Base-by-base conservation (phyloP, 2,113 vertebrate genomes). In the Melanerpes aurifrons region DNA sequence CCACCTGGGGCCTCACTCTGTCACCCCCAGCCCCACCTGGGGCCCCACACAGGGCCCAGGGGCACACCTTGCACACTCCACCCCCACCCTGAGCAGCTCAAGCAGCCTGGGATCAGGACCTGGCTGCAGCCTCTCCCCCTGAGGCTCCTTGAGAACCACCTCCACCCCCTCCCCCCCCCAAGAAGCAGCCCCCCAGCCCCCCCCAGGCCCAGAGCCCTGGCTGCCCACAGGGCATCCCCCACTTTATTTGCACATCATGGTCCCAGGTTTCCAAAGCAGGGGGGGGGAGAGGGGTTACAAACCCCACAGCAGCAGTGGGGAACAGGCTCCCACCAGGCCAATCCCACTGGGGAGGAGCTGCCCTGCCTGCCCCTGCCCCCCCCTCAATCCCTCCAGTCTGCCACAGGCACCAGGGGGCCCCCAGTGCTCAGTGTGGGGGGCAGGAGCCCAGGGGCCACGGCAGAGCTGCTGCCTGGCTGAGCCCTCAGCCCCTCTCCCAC, bases 261-360 rank as follows among this genome's bases (percentile, higher is more conserved):
- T 67, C 43, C 79, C 31, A 7, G 14, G 21, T 32, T 85, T 37
- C 63, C 66, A 77, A 43, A 6, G 9, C 35, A 16, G 48, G 37
- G 37, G 37, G 37, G 37, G 37, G 35, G 35, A n/a, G 35, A 35
- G 12, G 45, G 43, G 66, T 16, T 18, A 18, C 29, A 45, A 54
- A 63, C 47, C 47, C 31, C 31, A 1, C 80, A 32, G 22, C 56
- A 48, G 3, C 2, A 0, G 58, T 1, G 12, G 18, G 7, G 14
- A 31, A 5, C 7, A 77, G 21, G 35, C 3, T 7, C 40, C 28
- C 9, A 3, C 37, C 12, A 2, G 3, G 31, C 22, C 57, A 26
- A 29, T 10, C 35, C 58, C 18, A 2, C 18, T 28, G 8, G 69
- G 14, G 35, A 32, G 17, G 54, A 29, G 35, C 8, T 67, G 45